These are phyloP conservation scores for Oxyura jamaicensis DNA, from an alignment of 2,113 vertebrate genomes.

Conservation along the genomic window DNA sequence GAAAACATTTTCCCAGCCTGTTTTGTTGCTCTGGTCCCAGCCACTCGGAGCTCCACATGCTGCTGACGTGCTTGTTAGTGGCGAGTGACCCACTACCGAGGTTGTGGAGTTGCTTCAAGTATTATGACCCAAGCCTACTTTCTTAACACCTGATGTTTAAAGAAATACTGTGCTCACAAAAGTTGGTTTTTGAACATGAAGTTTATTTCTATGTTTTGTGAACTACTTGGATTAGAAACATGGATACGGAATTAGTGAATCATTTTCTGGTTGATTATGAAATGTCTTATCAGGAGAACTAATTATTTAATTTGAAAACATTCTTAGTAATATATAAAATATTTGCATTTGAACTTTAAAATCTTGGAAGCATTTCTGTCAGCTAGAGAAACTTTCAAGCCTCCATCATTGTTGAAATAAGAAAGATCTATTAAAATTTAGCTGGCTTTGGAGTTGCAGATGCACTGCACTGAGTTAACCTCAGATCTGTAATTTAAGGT, in stretches of 20 bases:
- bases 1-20: not conserved
- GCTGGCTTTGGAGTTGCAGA: not conserved
- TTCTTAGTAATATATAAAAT: not conserved
- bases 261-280: not conserved
- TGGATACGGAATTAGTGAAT: not conserved
- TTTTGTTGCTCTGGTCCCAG: not conserved
- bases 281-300: not conserved
- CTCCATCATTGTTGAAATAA: not conserved
- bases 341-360: not conserved
- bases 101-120: not conserved
- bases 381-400: not conserved
- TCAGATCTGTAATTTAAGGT: slow-evolving; percentile 8
- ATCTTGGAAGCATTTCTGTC: not conserved
- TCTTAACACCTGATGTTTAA: not conserved
- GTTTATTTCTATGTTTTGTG: not conserved
- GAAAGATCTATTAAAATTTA: not conserved
- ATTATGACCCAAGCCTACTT: not conserved
- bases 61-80: not conserved
- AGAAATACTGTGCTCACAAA: not conserved
- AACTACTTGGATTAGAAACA: not conserved
- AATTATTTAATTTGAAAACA: not conserved
- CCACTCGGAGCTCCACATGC: not conserved
- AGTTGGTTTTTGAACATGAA: not conserved
- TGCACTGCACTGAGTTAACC: not conserved
- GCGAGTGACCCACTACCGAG: not conserved